Evolutionary conservation across 2,888 invertebrate species (phyloP).

Genomic region (Dione vanillae): DNA sequence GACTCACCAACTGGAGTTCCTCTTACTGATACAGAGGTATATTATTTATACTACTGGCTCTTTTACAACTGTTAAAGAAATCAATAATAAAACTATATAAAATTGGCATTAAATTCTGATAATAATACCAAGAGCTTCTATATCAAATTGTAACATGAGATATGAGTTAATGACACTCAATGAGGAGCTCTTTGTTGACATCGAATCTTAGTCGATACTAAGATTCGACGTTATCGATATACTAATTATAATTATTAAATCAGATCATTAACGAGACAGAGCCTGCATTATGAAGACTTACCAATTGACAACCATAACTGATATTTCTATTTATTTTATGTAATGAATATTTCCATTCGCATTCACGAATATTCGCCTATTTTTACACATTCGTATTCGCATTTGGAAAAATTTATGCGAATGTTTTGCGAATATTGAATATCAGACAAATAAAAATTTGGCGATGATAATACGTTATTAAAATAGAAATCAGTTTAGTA

Average conservation of each 20-base stretch:
- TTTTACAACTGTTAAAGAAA: neutral
- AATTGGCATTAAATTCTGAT: neutral
- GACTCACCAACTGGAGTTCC: conserved; percentile 66
- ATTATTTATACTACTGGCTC: too few species aligned
- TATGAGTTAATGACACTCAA: conserved; percentile 2
- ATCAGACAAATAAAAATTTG: too few species aligned
- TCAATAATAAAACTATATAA: neutral
- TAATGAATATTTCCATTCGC: too few species aligned
- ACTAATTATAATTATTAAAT: conserved; percentile 1
- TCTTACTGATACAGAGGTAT: conserved; percentile 67
- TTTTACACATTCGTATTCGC: too few species aligned
- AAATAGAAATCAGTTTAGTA: too few species aligned
- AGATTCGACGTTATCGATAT: too few species aligned
- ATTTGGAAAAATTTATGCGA: too few species aligned
- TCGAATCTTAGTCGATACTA: neutral
- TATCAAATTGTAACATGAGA: neutral
- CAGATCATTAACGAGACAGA: neutral
- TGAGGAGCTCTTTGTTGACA: neutral
- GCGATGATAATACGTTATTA: too few species aligned
- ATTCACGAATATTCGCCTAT: too few species aligned
- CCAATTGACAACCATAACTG: neutral
- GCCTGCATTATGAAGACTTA: neutral
- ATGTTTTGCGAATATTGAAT: too few species aligned
- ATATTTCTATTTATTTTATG: too few species aligned
- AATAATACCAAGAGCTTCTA: neutral